phyloP scores from a whole-genome alignment of 2,113 vertebrate species.

The Peromyscus californicus region DNA sequence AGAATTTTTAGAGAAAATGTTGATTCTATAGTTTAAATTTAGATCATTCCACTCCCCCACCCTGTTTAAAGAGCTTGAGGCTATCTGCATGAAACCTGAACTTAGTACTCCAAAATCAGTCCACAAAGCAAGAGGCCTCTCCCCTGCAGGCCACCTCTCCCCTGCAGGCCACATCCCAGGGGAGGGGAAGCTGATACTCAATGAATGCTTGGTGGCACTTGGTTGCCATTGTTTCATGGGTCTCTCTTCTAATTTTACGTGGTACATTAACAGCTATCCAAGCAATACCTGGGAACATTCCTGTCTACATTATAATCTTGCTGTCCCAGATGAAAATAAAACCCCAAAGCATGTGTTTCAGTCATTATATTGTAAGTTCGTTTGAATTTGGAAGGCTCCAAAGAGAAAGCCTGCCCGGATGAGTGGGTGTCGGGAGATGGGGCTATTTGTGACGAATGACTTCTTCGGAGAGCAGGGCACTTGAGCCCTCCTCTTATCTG shows the following conservation, averaged over 20 bases:
- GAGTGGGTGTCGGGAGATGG: not conserved
- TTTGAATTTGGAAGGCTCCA: not conserved
- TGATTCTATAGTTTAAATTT: constrained; percentile 80
- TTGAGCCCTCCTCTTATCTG: constrained; percentile 65
- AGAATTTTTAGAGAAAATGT: constrained; percentile 74
- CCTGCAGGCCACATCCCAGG: not conserved
- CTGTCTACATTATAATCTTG: not conserved
- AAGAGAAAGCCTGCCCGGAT: not conserved
- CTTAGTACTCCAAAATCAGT: not conserved
- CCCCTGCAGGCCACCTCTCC: not conserved
- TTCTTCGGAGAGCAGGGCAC: not conserved
- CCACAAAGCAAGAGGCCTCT: accelerated
- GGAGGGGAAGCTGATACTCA: not conserved
- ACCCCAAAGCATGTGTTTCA: not conserved
- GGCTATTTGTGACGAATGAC: not conserved
- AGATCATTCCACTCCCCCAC: constrained; percentile 46
- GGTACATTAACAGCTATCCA: not conserved
- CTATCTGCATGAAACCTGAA: not conserved
- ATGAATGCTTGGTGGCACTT: not conserved
- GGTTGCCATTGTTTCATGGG: not conserved
- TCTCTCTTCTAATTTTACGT: not conserved
- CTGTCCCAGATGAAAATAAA: not conserved
- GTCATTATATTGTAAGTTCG: not conserved
- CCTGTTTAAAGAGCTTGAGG: not conserved
- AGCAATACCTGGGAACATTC: not conserved